These are phyloP conservation scores for Eptatretus burgeri DNA, from an alignment of 2,113 vertebrate species.

Conservation along the genomic window DNA sequence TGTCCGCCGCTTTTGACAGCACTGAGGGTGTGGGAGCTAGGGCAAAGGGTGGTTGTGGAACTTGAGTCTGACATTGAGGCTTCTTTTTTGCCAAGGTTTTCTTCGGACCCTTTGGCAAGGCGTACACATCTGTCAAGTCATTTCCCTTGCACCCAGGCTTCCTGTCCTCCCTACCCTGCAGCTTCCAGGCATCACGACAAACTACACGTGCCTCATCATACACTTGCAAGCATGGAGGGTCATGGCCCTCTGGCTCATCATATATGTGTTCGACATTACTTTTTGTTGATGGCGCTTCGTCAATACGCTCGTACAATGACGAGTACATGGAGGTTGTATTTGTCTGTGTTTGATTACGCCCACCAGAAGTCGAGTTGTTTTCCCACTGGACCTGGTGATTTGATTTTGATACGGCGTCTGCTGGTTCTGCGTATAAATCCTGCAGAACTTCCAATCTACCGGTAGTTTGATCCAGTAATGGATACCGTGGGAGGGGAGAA, in stretches of 20 bases:
- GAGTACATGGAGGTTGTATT: background rate
- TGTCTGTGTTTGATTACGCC: background rate
- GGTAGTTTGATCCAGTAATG: background rate
- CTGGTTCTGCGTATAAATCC: background rate
- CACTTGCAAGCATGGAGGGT: background rate
- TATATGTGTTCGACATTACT: background rate
- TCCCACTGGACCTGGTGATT: background rate
- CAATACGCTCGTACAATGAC: background rate
- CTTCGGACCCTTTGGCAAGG: too few relatives aligned
- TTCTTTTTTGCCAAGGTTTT: too few relatives aligned
- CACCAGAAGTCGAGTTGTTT: background rate
- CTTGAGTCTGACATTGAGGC: too few relatives aligned
- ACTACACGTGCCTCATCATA: background rate
- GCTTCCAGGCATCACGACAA: constrained; percentile 1
- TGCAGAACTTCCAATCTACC: background rate
- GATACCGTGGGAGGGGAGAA: background rate
- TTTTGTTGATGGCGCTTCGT: background rate
- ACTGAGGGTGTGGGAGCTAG: too few relatives aligned
- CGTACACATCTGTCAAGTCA: too few relatives aligned
- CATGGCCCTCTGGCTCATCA: constrained; percentile 1
- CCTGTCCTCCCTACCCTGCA: background rate
- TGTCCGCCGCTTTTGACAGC: too few relatives aligned
- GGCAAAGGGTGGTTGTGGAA: too few relatives aligned
- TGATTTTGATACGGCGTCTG: background rate
- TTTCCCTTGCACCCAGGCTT: too few relatives aligned